Evolutionary conservation across 2,113 vertebrate species (phyloP), one percentile per base, ranked within the genome.

Genomic region (Platanista minor): DNA sequence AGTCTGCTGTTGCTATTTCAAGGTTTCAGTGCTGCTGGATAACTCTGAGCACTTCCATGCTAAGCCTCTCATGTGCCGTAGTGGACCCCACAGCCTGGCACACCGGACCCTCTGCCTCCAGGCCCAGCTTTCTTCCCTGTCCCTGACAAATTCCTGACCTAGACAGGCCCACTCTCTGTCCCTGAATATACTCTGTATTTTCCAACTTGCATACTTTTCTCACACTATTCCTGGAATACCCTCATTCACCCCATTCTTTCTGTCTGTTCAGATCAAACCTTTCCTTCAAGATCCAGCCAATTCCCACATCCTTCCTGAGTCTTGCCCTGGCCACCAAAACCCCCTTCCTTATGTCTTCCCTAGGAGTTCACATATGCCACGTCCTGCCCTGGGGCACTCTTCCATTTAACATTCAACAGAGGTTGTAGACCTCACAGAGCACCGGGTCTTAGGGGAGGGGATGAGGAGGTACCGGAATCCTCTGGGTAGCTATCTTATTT

Each of bases 21-120:
- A 49, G 69, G 69, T 54, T 9, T 71, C 12, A 8, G 52, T 8
- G 29, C 61, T 10, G 6, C 25, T 11, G 6, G 78, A 12, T 39
- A 18, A 17, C 46, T 31, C 77, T 21, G 39, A 41, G 61, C 33
- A 20, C 3, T n/a, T 67, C 36, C 5, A n/a, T 1, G 5, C 57
- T 43, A 33, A 9, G 29, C 27, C 25, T 0, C 7, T 41, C 41
- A 11, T 0, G 0, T 2, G 41, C 21, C 17, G 0, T 1, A 18
- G 29, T 6, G 52, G 85, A 39, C 17, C 21, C 33, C 69, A 5
- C 41, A 36, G 20, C 13, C 52, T 18, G 78, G 14, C 2, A 4
- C 1, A 3, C 15, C 14, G 39, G 8, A 5, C 23, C 29, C 5
- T 61, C 11, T 1, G 1, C 9, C 2, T 0, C n/a, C 20, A 17